Conservation (phyloP, 2,888 invertebrate genomes). For the Hypena proboscidalis region DNA sequence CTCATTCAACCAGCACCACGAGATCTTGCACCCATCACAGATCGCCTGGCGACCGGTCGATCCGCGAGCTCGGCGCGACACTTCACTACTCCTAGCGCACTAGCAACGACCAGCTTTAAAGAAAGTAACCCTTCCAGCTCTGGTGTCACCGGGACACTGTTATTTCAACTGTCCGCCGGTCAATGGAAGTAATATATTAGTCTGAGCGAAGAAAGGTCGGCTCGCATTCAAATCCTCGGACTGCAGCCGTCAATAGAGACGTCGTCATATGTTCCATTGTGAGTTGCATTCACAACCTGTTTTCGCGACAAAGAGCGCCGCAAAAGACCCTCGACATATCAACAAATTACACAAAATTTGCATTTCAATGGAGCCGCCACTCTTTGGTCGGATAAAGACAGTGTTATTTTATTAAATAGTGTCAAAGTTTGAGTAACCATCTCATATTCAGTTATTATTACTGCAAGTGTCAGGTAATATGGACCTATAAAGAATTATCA, state of each 20-base stretch:
- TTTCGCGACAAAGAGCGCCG: slow-evolving; percentile 74
- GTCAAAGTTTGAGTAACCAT: slow-evolving; percentile 66
- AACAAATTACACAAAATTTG: slow-evolving; percentile 83
- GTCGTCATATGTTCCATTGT: slow-evolving; percentile 78
- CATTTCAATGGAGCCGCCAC: slow-evolving; percentile 71
- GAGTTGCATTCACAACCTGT: slow-evolving; percentile 67
- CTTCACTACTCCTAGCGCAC: slow-evolving; percentile 6
- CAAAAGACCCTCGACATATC: slow-evolving; percentile 82
- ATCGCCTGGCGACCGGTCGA: not conserved
- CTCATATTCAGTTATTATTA: slow-evolving; percentile 52
- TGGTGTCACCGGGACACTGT: slow-evolving; percentile 54
- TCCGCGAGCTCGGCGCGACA: not conserved
- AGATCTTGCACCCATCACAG: slow-evolving; percentile 30
- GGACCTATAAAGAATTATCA: slow-evolving; percentile 34
- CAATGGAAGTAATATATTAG: slow-evolving; percentile 70
- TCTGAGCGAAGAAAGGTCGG: slow-evolving; percentile 57
- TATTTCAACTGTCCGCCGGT: slow-evolving; percentile 70
- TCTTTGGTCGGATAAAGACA: slow-evolving; percentile 66
- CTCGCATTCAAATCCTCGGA: slow-evolving; percentile 55
- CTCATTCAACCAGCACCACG: slow-evolving; percentile 18
- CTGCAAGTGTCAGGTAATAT: slow-evolving; percentile 40
- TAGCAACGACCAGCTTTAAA: slow-evolving; percentile 19
- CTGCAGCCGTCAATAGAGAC: slow-evolving; percentile 69
- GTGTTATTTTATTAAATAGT: slow-evolving; percentile 72
- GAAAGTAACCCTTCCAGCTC: slow-evolving; percentile 37